A percentile compares a stretch with the other conserved stretches of the same genome.
Conservation (phyloP, 2,113 vertebrate genomes). For the Dermatemys mawii region DNA sequence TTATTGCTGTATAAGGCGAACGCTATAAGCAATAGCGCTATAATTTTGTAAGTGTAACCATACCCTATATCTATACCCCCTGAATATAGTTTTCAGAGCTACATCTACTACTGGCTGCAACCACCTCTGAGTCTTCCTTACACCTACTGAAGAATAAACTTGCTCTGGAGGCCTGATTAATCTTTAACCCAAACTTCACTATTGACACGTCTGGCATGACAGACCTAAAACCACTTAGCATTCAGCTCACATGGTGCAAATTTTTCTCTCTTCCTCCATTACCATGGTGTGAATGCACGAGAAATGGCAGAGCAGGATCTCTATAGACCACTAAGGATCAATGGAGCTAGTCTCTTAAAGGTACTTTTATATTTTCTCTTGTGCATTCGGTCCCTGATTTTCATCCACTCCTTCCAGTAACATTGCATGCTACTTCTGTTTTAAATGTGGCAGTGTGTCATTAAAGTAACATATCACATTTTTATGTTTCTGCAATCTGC, state of each 20-base stretch:
- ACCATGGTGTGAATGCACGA: accelerated
- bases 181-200: neutral
- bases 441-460: neutral
- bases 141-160: no score
- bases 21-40: no score
- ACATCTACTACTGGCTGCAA: no score
- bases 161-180: neutral
- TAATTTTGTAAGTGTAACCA: no score
- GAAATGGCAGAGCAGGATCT: neutral
- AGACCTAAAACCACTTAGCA: neutral
- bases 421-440: neutral
- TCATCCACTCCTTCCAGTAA: neutral
- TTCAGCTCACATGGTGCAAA: neutral
- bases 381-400: neutral
- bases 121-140: no score
- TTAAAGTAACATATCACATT: neutral
- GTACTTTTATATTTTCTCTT: neutral
- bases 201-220: neutral
- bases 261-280: neutral
- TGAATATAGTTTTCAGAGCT: neutral
- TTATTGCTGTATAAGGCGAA: no score
- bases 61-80: neutral
- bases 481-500: neutral
- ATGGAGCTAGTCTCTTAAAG: neutral
- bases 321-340: neutral